phyloP scores from a whole-genome alignment of 2,888 invertebrate genomes.

The Tachina lurida region DNA sequence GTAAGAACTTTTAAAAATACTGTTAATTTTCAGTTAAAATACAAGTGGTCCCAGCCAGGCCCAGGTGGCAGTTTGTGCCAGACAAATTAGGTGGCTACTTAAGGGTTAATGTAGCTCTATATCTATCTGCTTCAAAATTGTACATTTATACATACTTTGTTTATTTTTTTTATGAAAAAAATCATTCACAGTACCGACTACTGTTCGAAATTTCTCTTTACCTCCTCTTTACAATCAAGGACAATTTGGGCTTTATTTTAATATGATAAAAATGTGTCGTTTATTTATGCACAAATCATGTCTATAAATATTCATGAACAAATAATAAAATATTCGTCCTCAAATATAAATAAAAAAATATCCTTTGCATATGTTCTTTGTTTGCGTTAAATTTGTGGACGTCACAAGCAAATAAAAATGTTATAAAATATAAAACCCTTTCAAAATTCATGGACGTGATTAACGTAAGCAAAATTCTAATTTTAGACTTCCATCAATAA shows the following conservation, averaged over 20 bases:
- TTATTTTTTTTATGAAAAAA: no score
- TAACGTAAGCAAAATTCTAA: conserved; percentile 42
- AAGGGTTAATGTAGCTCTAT: no score
- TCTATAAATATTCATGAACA: conserved; percentile 43
- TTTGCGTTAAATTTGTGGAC: conserved; percentile 6
- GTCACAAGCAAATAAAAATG: conserved; percentile 23
- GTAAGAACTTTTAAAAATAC: no score
- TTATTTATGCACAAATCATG: conserved; percentile 39
- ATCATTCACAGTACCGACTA: no score
- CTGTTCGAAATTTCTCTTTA: not conserved
- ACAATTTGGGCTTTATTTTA: not conserved
- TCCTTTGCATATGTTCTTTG: not conserved
- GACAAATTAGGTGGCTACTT: no score
- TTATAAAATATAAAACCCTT: conserved; percentile 1
- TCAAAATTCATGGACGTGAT: not conserved
- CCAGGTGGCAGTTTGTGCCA: no score
- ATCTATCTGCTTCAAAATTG: no score
- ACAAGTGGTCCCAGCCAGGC: no score
- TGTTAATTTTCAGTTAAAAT: no score
- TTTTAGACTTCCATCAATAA: not conserved
- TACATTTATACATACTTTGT: no score
- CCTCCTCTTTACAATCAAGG: conserved; percentile 1
- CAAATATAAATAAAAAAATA: conserved; percentile 1
- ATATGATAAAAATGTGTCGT: not conserved
- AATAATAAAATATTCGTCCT: not conserved